Base-by-base conservation (phyloP, 2,113 vertebrate genomes). In the Mesitornis unicolor region DNA sequence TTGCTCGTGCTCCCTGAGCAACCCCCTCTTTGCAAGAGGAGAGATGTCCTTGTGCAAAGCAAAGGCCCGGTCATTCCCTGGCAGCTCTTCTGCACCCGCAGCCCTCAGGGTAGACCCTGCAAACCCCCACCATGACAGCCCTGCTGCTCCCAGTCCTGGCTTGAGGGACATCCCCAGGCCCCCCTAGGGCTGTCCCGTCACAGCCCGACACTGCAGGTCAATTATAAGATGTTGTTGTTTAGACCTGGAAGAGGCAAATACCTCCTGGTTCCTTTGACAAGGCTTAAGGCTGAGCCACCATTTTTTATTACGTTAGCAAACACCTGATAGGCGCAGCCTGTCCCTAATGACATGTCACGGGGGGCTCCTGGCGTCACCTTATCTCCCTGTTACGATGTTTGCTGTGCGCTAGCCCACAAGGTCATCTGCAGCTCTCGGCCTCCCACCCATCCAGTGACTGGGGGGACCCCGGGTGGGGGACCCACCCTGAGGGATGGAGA, bases 321-420 rank as follows among this genome's bases (percentile, higher is more conserved):
- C 97, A 98, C 97, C 97, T 94, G 97, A 98, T 97, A 98, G 96
- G 97, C 87, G 43, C 47, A 54, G 95, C 97, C 95, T 45, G 89
- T 76, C 96, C 98, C 98, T 99, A 98, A 98, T 98, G 98, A 98
- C 98, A 98, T 96, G 96, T 96, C 97, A 97, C 97, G 96, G 98
- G 98, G 97, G 98, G 98, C 98, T 95, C 93, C 98, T 97, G 98
- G 98, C 98, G 97, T 97, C 98, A 98, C 97, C 98, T 99, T 99
- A 99, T 99, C 99, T 99, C 97, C 88, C 21, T 59, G 84, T 81
- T 94, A 95, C 93, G 94, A 97, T 99, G 97, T 98, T 98, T 98
- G 97, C 96, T 85, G 93, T 97, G 97, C 7, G 89, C 96, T 98
- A 89, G 98, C 98, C 97, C 93, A 33, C 93, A 89, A 98, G 99